These are phyloP conservation scores for Entosphenus tridentatus DNA, from an alignment of 2,113 vertebrate species.

Conservation along the genomic window DNA sequence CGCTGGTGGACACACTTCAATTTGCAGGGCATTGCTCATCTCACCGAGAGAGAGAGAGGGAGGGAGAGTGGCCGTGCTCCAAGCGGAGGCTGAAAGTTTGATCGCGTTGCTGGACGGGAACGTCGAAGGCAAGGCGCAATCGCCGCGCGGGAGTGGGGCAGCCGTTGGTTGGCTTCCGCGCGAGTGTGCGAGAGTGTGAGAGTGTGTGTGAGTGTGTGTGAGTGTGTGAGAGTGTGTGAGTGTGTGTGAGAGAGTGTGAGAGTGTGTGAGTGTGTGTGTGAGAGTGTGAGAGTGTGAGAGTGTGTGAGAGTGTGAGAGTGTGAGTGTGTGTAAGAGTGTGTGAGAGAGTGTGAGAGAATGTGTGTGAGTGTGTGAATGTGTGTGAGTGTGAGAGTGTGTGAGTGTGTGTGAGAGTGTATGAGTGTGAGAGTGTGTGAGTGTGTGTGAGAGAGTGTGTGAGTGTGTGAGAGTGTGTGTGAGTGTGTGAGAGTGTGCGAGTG, in stretches of 20 bases:
- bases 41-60: no score
- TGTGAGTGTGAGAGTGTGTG: constrained; percentile 16
- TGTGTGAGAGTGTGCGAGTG: not conserved
- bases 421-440: constrained; percentile 11
- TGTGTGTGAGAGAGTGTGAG: constrained; percentile 8
- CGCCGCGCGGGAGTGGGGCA: no score
- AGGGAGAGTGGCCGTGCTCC: no score
- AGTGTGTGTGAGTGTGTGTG: not conserved
- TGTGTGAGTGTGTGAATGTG: constrained; percentile 16
- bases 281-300: constrained; percentile 5
- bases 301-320: not conserved
- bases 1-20: no score
- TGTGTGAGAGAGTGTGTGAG: constrained; percentile 10
- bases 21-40: no score
- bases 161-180: no score
- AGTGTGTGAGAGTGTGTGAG: constrained; percentile 10
- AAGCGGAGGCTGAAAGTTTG: no score
- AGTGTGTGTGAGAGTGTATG: constrained; percentile 11
- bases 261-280: not conserved
- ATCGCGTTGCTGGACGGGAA: no score
- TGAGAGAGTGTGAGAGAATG: not conserved
- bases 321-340: not conserved
- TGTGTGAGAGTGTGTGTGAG: constrained; percentile 9
- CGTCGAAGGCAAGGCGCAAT: no score
- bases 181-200: constrained; percentile 12